Base-by-base conservation (phyloP, 2,797 vertebrate genomes). In the Siniperca obscura region DNA sequence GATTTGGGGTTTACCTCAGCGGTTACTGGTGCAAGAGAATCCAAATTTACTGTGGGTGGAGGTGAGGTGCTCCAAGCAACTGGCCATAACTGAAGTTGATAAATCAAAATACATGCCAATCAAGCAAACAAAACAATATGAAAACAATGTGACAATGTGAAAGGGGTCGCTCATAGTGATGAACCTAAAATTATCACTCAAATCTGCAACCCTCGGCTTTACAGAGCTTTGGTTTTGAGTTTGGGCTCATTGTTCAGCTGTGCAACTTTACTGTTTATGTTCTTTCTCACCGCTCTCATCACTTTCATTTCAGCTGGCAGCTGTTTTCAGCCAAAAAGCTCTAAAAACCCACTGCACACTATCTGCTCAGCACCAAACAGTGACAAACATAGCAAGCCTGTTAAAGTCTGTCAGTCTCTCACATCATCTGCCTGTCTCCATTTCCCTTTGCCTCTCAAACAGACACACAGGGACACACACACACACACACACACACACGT, bases 391-490 rank as follows among this genome's bases (percentile, higher is more conserved):
- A 36, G 13, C 36, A 59, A 52, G 42, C 68, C 59, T 57, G 13
- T 38, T n/a, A 73, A 52, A 48, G 25, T 71, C 50, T 68, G 36
- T 78, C 80, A 55, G 4, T 70, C 53, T 66, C 36, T 21, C 7
- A 36, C 46, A 12, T 73, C 69, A 61, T 76, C 55, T 30, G 42
- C 19, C 48, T 66, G 55, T 44, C 72, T 50, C 16, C 30, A 40
- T 22, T 60, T 62, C 38, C 19, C 22, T 65, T 55, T 55, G n/a
- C 34, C 25, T 30, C 56, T 16, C 30, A 48, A 12, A 30, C 69
- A 68, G 10, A 61, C 55, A 70, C 57, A 42, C 75, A 73, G 36
- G 12, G 21, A 57, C 2, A 38, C 16, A 36, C 79, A 84, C 65
- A 74, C 1, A n/a, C 56, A 48, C 48, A 57, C 2, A 38, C 16